Conservation (phyloP, 2,797 vertebrate genomes). For the Crenuchus spilurus region DNA sequence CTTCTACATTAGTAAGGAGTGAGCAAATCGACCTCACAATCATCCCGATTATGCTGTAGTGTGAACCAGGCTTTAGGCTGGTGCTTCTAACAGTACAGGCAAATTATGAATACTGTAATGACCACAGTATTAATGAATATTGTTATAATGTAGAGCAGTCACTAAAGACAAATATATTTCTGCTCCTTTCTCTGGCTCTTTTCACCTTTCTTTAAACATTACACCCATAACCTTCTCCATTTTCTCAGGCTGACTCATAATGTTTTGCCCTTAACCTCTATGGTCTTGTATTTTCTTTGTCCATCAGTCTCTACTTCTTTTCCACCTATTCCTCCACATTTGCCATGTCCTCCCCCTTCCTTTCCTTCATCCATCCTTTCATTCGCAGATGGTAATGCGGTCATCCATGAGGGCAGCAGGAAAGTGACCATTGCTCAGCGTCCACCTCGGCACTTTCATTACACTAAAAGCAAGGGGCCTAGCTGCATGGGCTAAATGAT, state of each 20-base stretch:
- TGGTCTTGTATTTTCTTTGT: not conserved
- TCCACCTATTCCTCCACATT: not conserved
- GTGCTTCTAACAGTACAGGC: not conserved
- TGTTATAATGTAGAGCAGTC: not conserved
- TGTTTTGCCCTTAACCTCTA: not conserved
- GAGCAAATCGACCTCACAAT: too few species aligned
- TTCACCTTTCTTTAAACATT: not conserved
- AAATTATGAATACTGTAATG: not conserved
- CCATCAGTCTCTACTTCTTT: not conserved
- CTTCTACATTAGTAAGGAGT: too few species aligned
- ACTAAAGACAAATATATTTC: not conserved
- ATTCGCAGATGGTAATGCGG: conserved; percentile 40
- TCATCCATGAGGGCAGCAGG: conserved; percentile 33
- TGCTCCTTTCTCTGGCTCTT: not conserved
- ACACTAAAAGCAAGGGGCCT: conserved; percentile 27
- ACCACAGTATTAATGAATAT: not conserved
- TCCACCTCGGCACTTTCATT: conserved; percentile 46
- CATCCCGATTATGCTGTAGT: too few species aligned
- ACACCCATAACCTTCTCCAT: not conserved
- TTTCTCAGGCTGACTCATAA: not conserved
- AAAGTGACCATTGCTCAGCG: conserved; percentile 32
- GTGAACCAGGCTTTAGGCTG: too few species aligned
- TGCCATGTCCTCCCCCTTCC: not conserved
- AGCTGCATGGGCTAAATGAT: not conserved
- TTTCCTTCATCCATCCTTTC: conserved; percentile 9